Base-by-base conservation (phyloP, 2,797 vertebrate species). In the Trichosurus vulpecula region DNA sequence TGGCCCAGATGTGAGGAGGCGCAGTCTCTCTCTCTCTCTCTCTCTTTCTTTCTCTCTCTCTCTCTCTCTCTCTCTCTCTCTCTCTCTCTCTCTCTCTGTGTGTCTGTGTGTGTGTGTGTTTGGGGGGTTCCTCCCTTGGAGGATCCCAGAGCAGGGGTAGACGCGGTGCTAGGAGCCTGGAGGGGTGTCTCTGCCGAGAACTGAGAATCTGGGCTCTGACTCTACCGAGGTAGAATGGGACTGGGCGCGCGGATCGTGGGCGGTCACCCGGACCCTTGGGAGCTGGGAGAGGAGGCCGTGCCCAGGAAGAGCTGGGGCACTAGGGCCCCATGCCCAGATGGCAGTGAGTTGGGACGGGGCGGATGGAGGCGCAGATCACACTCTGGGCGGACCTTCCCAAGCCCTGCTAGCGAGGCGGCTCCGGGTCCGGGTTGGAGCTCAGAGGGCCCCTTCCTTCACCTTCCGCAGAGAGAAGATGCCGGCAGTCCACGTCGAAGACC, bases 401-500 rank as follows among this genome's bases (percentile, higher is more conserved):
- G 9, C 27, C 92, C 0, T 92, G 91, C 1, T 81, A 90, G 27
- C 5, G 0, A 93, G 61, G 91, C 27, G 8, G 35, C 93, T 91
- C n/a, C 27, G 0, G 92, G 12, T 41, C n/a, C 51, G 30, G 56
- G 94, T 91, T 0, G 27, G 66, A 51, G 9, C 66, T 81, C 66
- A 47, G 22, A 30, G n/a, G 16, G 13, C 6, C 66, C 19, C 2
- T 29, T 56, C 41, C 90, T 90, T 90, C 93, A 8, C 51, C 1
- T 53, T 90, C 52, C 3, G 52, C 90, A 87, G 58, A 90, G 58
- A 53, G 98, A 99, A 81, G 56, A 99, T 99, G 99, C 99, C 99
- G 0, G 98, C 99, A 93, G 99, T 99, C 98, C 99, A 99, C 96
- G 98, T 99, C 47, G 99, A 99, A 0, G 99, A 99, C 13, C 96